A percentile compares a stretch with the other conserved stretches of the same genome.
Evolutionary conservation across 2,113 vertebrate species (phyloP).

Genomic region (Crotalus tigris): DNA sequence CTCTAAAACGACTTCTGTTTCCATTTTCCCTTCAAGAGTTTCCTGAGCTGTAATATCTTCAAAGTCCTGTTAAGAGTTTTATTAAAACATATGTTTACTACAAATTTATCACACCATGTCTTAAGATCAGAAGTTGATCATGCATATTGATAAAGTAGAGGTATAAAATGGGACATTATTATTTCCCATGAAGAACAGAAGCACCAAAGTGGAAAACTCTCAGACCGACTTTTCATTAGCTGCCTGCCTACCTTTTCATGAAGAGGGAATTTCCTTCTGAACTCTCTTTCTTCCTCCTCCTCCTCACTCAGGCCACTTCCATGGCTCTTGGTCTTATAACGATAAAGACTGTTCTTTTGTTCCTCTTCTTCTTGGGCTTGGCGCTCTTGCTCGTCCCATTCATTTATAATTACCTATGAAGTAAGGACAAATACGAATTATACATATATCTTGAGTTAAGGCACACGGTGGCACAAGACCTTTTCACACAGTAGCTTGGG

Average conservation of each 20-base stretch:
- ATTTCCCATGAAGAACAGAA: neutral
- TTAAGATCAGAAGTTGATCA: neutral
- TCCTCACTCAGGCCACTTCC: constrained; percentile 78
- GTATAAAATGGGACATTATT: neutral
- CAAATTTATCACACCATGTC: neutral
- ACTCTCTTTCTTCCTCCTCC: constrained; percentile 87
- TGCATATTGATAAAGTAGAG: neutral
- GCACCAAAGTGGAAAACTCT: neutral
- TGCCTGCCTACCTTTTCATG: constrained; percentile 76
- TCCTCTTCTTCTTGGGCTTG: constrained; percentile 74
- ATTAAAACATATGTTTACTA: neutral
- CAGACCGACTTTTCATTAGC: neutral
- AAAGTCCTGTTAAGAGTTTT: constrained; percentile 81
- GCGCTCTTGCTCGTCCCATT: constrained; percentile 92
- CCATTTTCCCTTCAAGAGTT: constrained; percentile 79
- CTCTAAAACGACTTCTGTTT: constrained; percentile 55
- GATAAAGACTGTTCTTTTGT: constrained; percentile 81
- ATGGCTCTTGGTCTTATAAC: constrained; percentile 74
- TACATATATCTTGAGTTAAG: neutral
- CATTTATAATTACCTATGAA: constrained; percentile 80
- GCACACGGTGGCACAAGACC: neutral
- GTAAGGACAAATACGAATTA: constrained; percentile 22
- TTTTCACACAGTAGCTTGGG: neutral
- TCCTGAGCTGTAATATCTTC: constrained; percentile 81
- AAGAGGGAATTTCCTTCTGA: constrained; percentile 81